phyloP scores from a whole-genome alignment of 2,113 vertebrate genomes.

The Podocnemis expansa region DNA sequence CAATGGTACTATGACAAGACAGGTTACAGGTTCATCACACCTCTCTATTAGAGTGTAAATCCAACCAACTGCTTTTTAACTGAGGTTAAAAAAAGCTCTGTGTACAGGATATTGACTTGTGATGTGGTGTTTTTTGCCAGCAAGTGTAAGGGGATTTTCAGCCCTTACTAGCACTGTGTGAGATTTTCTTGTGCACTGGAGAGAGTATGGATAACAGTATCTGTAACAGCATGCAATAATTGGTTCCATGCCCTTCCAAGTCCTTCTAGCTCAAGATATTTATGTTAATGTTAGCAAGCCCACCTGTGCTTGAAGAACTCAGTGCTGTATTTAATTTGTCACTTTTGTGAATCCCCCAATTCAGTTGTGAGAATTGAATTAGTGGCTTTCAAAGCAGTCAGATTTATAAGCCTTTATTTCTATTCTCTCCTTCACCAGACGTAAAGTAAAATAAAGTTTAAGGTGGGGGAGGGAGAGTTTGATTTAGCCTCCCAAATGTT shows the following conservation, averaged over 20 bases:
- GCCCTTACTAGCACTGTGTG: neutral
- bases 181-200: slow-evolving; percentile 2
- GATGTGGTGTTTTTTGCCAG: slow-evolving; percentile 39
- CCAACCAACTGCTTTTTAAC: neutral
- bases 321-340: slow-evolving; percentile 28
- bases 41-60: neutral
- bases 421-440: slow-evolving; percentile 30
- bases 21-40: neutral
- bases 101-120: neutral
- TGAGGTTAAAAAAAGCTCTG: neutral
- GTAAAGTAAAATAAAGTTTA: neutral
- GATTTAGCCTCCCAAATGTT: neutral
- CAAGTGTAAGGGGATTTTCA: slow-evolving; percentile 49
- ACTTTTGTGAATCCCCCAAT: slow-evolving; percentile 46
- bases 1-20: neutral
- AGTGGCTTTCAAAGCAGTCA: neutral
- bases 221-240: slow-evolving; percentile 11
- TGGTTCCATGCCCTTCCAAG: neutral
- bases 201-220: accelerated
- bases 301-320: slow-evolving; percentile 34
- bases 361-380: neutral
- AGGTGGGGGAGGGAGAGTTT: neutral
- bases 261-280: slow-evolving; percentile 17
- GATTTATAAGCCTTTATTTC: slow-evolving; percentile 26
- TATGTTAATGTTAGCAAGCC: slow-evolving; percentile 30